These are phyloP conservation scores for Octomys mimax DNA, from an alignment of 2,797 vertebrate species.

Conservation along the genomic window DNA sequence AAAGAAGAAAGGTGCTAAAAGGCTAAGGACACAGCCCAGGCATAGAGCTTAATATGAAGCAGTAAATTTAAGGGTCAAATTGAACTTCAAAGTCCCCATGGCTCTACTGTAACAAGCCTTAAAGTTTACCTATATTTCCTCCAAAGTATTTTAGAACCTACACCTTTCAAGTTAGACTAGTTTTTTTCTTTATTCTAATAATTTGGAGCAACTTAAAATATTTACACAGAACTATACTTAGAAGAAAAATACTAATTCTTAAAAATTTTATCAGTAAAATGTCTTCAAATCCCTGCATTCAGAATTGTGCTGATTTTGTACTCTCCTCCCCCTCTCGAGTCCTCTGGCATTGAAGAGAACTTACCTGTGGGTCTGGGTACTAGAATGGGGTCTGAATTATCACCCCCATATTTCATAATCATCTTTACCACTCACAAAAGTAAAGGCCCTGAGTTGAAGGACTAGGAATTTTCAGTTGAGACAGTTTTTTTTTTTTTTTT, in stretches of 20 bases:
- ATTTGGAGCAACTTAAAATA: background rate
- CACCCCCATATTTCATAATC: background rate
- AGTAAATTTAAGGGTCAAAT: background rate
- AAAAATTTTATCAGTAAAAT: conserved; percentile 25
- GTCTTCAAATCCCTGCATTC: background rate
- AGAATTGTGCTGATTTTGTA: background rate
- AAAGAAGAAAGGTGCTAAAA: background rate
- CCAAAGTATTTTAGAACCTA: background rate
- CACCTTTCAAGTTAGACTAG: background rate
- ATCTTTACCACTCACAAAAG: background rate
- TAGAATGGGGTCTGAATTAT: background rate
- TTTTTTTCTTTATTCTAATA: background rate
- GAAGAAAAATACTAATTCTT: conserved; percentile 48
- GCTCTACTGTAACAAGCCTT: background rate
- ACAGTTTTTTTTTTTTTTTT: background rate
- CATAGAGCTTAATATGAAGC: background rate
- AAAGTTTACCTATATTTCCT: background rate
- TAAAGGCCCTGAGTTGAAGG: conserved; percentile 24
- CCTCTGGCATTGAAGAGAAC: background rate
- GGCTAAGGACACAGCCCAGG: background rate
- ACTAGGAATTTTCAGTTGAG: background rate
- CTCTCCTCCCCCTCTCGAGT: background rate
- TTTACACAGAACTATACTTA: background rate
- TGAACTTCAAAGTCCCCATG: background rate
- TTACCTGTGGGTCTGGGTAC: background rate